Conservation (phyloP, 2,888 invertebrate genomes). For the Lepetodrilus schrolli region DNA sequence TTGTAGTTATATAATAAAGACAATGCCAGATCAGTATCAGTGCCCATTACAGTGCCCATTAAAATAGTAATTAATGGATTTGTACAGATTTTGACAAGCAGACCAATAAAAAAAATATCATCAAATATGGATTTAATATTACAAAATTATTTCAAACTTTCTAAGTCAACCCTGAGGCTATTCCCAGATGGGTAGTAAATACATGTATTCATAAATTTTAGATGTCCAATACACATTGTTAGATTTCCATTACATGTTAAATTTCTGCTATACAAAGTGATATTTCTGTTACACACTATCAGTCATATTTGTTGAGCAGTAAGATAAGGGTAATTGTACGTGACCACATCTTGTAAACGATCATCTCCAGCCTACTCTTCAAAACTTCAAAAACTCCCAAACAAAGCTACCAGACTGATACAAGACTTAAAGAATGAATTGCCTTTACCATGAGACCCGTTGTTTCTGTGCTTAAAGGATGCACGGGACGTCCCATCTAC, state of each 20-base stretch:
- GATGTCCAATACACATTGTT: too few relatives aligned
- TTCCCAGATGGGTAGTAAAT: not conserved
- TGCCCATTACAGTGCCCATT: too few relatives aligned
- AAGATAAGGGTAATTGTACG: not conserved
- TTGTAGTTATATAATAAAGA: too few relatives aligned
- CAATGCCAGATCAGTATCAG: too few relatives aligned
- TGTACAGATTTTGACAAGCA: too few relatives aligned
- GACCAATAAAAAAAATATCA: too few relatives aligned
- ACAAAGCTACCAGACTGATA: not conserved
- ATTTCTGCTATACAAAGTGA: too few relatives aligned
- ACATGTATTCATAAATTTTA: too few relatives aligned
- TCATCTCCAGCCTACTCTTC: not conserved
- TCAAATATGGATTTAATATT: not conserved
- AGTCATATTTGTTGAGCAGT: not conserved
- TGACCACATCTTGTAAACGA: not conserved
- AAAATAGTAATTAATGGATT: too few relatives aligned
- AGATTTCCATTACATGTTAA: too few relatives aligned
- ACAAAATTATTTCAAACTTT: too few relatives aligned
- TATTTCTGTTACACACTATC: not conserved
- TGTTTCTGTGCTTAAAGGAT: not conserved
- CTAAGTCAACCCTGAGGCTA: not conserved
- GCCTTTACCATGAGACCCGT: not conserved
- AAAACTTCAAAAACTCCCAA: constrained; percentile 3
- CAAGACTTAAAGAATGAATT: not conserved
- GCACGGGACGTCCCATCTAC: not conserved